Conservation (phyloP, 1,140 invertebrate genomes). For the Linepithema humile region DNA sequence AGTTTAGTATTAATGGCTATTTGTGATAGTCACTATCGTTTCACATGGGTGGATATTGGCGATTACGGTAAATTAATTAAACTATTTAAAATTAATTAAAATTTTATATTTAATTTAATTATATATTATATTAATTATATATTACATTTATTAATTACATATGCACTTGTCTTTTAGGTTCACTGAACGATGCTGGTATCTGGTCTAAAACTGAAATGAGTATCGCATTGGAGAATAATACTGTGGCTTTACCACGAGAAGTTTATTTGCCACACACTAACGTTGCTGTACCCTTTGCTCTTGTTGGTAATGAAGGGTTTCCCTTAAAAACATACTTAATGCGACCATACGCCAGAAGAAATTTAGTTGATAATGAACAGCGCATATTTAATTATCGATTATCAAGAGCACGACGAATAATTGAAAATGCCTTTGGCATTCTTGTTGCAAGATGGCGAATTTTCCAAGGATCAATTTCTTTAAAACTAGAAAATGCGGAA, state of each 20-base stretch:
- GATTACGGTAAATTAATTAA: neutral
- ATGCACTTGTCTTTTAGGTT: neutral
- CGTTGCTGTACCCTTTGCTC: neutral
- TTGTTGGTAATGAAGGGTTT: neutral
- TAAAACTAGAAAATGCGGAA: neutral
- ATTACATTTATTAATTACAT: neutral
- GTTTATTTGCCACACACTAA: neutral
- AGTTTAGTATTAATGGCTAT: constrained; percentile 44
- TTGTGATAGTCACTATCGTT: constrained; percentile 23
- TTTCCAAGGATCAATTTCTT: neutral
- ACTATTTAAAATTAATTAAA: neutral
- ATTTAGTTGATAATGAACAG: neutral
- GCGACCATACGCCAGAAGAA: neutral
- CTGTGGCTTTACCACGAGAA: neutral
- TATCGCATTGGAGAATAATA: neutral
- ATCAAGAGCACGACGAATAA: neutral
- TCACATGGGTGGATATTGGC: neutral
- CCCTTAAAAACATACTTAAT: neutral
- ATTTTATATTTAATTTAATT: neutral
- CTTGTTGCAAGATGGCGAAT: neutral
- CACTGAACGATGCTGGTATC: neutral
- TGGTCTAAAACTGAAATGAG: neutral
- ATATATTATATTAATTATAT: too few relatives aligned
- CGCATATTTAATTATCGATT: constrained; percentile 8
- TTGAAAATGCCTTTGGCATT: neutral